Evolutionary conservation across 2,797 vertebrate genomes (phyloP), one percentile per base, ranked within the genome.

Genomic region (Pyrocephalus nanus): DNA sequence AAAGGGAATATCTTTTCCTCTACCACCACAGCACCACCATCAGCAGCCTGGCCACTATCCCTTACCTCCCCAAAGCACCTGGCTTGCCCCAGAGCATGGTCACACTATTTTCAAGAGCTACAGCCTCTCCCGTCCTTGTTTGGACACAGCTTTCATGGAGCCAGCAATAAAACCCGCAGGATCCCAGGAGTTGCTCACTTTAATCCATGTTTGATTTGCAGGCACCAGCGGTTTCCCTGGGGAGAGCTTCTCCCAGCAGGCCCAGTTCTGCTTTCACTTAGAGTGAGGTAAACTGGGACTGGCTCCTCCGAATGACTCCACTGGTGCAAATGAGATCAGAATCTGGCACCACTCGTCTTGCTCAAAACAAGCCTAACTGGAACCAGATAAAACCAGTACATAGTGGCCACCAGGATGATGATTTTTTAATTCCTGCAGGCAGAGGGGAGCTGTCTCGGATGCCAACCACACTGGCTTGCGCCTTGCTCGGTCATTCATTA

Each of bases 261-360:
- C 21, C 88, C 94, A 64, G 74, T 30, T 86, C 95, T 94, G 94
- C 94, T 92, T 82, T 12, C 80, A 38, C 90, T 93, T 19, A 34
- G 67, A 61, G 88, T 93, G 92, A 95, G 86, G 88, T 92, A 95
- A 96, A 94, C 92, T 92, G 93, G 95, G 94, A 95, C 93, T 6
- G 17, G 94, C 93, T 96, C 92, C 93, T 94, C 93, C 8, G 1
- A 90, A 88, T 95, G 96, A 94, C 84, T 95, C 86, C 88, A 38
- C 43, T 85, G 96, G 95, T 94, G 95, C 95, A 96, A 97, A 95
- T 95, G 95, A 95, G 94, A 92, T 95, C 94, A 95, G 96, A 87
- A 96, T 93, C 96, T 95, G 94, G 96, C 96, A 95, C 77, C 7
- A 18, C 83, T 84, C 11, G 5, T 65, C 94, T 75, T 27, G 70